phyloP scores from a whole-genome alignment of 2,113 vertebrate species.

The Callithrix jacchus region DNA sequence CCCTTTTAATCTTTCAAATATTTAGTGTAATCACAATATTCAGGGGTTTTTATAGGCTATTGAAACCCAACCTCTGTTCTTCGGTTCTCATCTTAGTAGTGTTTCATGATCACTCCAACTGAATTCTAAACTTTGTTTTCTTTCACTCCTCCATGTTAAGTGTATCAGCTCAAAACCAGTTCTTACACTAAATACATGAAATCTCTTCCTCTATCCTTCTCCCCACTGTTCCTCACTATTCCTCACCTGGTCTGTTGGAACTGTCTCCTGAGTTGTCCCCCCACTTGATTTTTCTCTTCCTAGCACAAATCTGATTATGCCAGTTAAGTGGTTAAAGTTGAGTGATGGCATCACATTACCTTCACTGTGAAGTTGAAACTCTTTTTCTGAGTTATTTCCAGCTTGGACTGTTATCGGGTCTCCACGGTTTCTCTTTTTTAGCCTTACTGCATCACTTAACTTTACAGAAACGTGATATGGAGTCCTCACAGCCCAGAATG shows the following conservation, averaged over 20 bases:
- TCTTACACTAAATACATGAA: not conserved
- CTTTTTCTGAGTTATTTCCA: not conserved
- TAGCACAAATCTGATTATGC: not conserved
- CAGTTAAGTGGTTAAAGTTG: not conserved
- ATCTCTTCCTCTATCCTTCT: not conserved
- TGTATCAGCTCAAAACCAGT: not conserved
- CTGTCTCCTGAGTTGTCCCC: not conserved
- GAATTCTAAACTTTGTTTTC: not conserved
- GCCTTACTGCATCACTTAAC: not conserved
- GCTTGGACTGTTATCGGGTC: not conserved
- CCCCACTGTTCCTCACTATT: fast-evolving
- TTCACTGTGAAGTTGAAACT: not conserved
- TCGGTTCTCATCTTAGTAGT: not conserved
- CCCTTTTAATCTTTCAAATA: not conserved
- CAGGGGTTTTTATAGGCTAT: not conserved
- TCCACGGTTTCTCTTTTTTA: not conserved
- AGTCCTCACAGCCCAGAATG: not conserved
- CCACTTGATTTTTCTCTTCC: not conserved
- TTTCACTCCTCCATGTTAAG: not conserved
- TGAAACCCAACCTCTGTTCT: not conserved
- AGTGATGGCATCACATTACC: not conserved
- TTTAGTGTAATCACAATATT: not conserved
- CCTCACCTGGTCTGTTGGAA: not conserved
- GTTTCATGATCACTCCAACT: not conserved
- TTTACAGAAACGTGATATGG: not conserved